A percentile compares a stretch with the other conserved stretches of the same genome.
These are phyloP conservation scores for Pangasius macronema DNA, from an alignment of 2,797 vertebrate species.

Conservation along the genomic window DNA sequence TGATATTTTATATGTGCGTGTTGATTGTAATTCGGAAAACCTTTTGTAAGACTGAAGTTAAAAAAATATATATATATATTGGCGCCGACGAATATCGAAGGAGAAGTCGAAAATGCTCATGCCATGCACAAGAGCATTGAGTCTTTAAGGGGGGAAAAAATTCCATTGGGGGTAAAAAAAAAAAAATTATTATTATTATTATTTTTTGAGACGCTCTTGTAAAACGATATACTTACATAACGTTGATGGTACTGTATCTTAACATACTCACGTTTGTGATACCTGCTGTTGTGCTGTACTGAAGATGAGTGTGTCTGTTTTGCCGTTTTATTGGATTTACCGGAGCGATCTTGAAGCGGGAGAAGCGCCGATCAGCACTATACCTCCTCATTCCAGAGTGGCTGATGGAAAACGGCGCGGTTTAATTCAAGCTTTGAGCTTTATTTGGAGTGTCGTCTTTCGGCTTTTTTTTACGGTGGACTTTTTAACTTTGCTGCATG, in stretches of 20 bases:
- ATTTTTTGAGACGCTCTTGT: too few relatives aligned
- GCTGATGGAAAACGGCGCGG: background rate
- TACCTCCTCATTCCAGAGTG: background rate
- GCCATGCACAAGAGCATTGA: background rate
- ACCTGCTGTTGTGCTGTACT: constrained; percentile 23
- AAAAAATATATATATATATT: background rate
- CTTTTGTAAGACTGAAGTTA: background rate
- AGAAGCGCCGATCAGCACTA: background rate
- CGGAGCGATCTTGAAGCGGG: background rate
- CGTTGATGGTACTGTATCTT: constrained; percentile 32
- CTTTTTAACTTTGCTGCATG: background rate
- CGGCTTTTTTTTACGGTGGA: background rate
- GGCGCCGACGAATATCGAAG: background rate
- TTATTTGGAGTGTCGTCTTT: background rate
- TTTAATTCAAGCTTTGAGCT: background rate
- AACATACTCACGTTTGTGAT: constrained; percentile 17
- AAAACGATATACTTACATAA: background rate
- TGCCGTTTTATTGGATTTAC: background rate
- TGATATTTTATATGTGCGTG: background rate
- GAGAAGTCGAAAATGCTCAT: background rate
- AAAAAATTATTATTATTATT: too few relatives aligned
- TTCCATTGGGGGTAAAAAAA: background rate
- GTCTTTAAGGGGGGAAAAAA: background rate
- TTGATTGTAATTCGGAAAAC: background rate
- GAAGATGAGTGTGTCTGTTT: background rate